Evolutionary conservation across 2,113 vertebrate genomes (phyloP).

Genomic region (Cardinalis cardinalis): DNA sequence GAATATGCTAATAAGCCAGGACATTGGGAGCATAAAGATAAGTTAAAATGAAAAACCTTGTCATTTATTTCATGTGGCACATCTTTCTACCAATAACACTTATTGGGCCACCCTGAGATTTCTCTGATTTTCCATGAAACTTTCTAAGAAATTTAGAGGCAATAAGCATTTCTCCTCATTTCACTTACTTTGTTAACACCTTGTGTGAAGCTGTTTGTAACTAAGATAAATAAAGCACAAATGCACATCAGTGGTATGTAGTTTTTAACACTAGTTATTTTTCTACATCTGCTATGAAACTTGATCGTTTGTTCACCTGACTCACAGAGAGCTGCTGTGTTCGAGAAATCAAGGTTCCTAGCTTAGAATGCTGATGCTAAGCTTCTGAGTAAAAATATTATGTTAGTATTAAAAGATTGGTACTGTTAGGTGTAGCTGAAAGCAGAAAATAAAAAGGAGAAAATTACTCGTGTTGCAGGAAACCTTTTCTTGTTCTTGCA

Average conservation of each 20-base stretch:
- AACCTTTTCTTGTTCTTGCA: neutral
- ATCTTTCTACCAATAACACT: rapidly evolving
- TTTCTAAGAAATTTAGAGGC: neutral
- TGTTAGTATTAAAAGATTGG: neutral
- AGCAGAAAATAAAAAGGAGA: neutral
- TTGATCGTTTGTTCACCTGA: neutral
- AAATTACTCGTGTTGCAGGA: neutral
- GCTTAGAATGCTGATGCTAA: neutral
- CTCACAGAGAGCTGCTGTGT: neutral
- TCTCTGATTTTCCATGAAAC: neutral
- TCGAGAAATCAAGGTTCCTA: neutral
- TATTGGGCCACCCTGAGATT: neutral
- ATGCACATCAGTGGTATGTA: neutral
- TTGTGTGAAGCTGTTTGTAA: neutral
- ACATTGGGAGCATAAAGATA: neutral
- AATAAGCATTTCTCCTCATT: neutral
- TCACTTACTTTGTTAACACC: neutral
- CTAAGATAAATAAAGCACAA: neutral
- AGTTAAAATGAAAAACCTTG: neutral
- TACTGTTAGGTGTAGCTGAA: neutral
- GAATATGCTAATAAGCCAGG: neutral
- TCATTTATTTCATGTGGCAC: neutral
- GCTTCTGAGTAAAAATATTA: neutral
- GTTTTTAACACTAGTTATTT: neutral
- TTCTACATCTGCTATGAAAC: neutral